Percentiles rank a stretch among this genome's conserved stretches.
These are phyloP conservation scores for Danio albolineatus DNA, from an alignment of 2,797 vertebrate genomes.

Conservation along the genomic window DNA sequence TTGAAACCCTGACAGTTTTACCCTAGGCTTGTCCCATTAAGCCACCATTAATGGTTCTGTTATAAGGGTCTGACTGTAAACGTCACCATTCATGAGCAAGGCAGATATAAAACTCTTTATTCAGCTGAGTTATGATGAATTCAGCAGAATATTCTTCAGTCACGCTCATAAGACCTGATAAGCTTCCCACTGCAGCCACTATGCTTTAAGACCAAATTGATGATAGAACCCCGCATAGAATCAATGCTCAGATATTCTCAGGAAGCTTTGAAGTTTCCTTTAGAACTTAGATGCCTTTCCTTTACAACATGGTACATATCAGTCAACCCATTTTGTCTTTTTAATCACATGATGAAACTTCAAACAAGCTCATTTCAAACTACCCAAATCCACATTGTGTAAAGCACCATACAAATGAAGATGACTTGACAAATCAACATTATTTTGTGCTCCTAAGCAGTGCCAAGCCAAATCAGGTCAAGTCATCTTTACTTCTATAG, in stretches of 20 bases:
- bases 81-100: constrained; percentile 5
- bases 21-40: not conserved
- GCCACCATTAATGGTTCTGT: constrained; percentile 11
- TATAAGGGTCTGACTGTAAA: constrained; percentile 31
- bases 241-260: no score
- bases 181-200: not conserved
- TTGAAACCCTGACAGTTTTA: constrained; percentile 24
- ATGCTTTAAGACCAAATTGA: not conserved
- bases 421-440: no score
- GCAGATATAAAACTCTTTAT: not conserved
- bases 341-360: no score
- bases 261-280: not conserved
- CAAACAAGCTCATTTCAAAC: no score
- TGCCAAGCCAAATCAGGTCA: no score
- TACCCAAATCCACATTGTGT: no score
- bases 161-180: not conserved
- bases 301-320: not conserved
- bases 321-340: not conserved
- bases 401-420: no score
- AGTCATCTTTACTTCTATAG: no score
- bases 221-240: constrained; percentile 9
- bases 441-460: no score
- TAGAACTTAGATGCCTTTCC: not conserved
- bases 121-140: not conserved
- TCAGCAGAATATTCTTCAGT: not conserved